Conservation (phyloP, 2,113 vertebrate genomes). For the Lophotis ruficrista region DNA sequence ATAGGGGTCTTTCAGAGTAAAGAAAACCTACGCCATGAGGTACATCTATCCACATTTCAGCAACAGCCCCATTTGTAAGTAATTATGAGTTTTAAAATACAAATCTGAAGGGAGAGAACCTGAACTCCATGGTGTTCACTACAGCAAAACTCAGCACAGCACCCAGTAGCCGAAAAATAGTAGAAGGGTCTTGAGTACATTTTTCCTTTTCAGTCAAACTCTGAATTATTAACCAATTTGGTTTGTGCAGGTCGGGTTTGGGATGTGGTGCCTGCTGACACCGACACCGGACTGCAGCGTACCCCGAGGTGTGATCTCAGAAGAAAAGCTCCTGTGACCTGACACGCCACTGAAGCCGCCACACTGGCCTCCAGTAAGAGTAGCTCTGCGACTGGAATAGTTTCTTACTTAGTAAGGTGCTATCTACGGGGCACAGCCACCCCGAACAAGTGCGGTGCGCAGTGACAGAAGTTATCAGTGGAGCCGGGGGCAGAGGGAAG, state of each 20-base stretch:
- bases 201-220: neutral
- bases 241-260: neutral
- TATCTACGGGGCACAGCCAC: neutral
- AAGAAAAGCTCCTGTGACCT: neutral
- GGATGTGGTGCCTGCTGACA: accelerated
- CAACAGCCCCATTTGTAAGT: neutral
- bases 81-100: neutral
- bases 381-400: neutral
- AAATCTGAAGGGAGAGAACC: neutral
- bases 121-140: neutral
- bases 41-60: accelerated
- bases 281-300: neutral
- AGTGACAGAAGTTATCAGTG: neutral
- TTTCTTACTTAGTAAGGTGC: neutral
- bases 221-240: neutral
- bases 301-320: neutral
- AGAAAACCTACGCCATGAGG: neutral
- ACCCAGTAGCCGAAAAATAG: neutral
- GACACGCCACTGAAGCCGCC: accelerated
- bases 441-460: neutral
- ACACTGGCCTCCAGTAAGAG: neutral
- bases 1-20: no score
- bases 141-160: neutral
- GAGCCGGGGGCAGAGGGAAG: neutral
- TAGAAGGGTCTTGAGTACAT: accelerated